Evolutionary conservation across 92 coral and sea anemone genomes (phyloP), one percentile per base, ranked within the genome.

Genomic region (Epizoanthus rinbou): DNA sequence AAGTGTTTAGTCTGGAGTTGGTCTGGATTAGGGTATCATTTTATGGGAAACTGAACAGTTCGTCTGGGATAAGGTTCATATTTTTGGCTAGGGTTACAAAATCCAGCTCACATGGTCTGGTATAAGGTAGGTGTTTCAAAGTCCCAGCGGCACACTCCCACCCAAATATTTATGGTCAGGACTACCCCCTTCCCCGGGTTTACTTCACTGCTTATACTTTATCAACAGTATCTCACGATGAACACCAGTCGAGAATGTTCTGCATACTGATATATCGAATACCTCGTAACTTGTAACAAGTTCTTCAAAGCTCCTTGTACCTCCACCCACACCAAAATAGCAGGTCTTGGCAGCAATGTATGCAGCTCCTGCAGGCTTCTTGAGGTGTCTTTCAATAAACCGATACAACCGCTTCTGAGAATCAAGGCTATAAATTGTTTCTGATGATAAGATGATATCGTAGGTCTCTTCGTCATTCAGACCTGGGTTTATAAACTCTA

Each of bases 241-340:
- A 17, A 96, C 88, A 41, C 98, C 94, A 45, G 56, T 76, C 24
- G 68, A 54, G 57, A 64, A 85, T 64, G 84, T 87, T 64, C 64
- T 90, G 22, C 92, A 71, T 0, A 69, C 89, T 15, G 92, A 80
- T 14, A 96, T 81, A 41, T 90, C 82, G 74, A 94, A 86, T 24
- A 68, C 81, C 3, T 94, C 93, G 79, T 84, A 87, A 69, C 80
- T 84, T 54, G 21, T 81, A 4, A 96, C 95, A 64, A 84, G n/a
- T 39, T 83, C 66, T 64, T 86, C 94, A 91, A 96, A 96, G 33
- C 92, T 85, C 69, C 95, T 89, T n/a, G 99, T 96, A 8, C 99
- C 98, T 33, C 99, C 99, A 58, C 99, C 99, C 14, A 96, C 99
- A 64, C 99, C 99, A 94, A 96, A 96, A 75, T 96, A 96, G 64